A percentile compares a stretch with the other conserved stretches of the same genome.
These are phyloP conservation scores for Micromys minutus DNA, from an alignment of 2,113 vertebrate species.

Conservation along the genomic window DNA sequence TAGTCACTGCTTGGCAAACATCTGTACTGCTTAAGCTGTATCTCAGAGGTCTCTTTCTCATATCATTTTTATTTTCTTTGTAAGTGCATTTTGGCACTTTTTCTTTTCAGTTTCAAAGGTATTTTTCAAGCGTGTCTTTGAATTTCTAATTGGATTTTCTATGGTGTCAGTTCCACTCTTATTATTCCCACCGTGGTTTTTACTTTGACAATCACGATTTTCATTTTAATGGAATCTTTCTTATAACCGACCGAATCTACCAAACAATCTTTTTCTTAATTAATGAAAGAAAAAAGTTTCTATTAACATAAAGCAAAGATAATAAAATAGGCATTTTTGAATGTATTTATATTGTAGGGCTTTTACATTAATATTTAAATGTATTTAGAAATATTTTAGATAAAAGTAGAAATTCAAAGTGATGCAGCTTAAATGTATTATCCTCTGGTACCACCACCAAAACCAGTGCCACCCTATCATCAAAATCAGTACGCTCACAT, in stretches of 20 bases:
- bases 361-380: neutral
- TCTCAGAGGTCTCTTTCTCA: neutral
- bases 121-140: conserved; percentile 19
- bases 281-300: neutral
- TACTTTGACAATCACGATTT: conserved; percentile 33
- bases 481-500: neutral
- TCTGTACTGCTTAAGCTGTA: neutral
- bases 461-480: no score
- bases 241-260: neutral
- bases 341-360: neutral
- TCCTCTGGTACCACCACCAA: neutral
- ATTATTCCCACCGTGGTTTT: neutral
- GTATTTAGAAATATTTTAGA: neutral
- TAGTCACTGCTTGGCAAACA: neutral
- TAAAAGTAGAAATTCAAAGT: neutral
- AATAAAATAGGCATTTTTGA: neutral
- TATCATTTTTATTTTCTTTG: conserved; percentile 5
- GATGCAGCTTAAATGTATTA: neutral
- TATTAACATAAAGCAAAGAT: neutral
- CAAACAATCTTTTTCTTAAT: neutral
- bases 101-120: neutral
- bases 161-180: neutral
- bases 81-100: neutral
- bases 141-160: conserved; percentile 56
- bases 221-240: conserved; percentile 33